These are phyloP conservation scores for Mimas tiliae DNA, from an alignment of 2,888 invertebrate genomes.

Conservation along the genomic window DNA sequence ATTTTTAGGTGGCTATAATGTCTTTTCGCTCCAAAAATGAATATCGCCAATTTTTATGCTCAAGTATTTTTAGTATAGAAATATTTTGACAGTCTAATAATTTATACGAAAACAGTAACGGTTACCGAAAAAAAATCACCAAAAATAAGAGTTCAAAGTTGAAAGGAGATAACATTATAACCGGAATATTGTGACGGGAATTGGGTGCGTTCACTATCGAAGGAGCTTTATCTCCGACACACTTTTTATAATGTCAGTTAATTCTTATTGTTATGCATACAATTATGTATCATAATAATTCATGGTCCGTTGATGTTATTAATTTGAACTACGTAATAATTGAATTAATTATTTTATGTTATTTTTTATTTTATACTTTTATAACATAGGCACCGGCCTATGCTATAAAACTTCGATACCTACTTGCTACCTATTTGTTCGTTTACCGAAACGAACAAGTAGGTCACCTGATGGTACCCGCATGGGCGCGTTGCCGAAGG, in stretches of 20 bases:
- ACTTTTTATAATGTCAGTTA: neutral
- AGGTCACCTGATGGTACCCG: too few species aligned
- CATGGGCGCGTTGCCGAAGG: too few species aligned
- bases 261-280: neutral
- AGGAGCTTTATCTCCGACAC: neutral
- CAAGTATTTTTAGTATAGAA: neutral
- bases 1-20: too few species aligned
- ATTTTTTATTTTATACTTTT: too few species aligned
- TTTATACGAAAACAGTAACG: neutral
- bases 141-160: slow-evolving; percentile 6
- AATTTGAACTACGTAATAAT: too few species aligned
- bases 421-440: too few species aligned
- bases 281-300: neutral
- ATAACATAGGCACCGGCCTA: too few species aligned
- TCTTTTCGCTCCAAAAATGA: too few species aligned
- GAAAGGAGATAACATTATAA: neutral
- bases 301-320: neutral
- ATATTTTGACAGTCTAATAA: neutral
- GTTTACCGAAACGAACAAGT: too few species aligned
- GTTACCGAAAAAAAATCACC: neutral
- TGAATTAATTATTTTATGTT: too few species aligned
- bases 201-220: neutral
- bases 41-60: neutral
- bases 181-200: slow-evolving; percentile 1
- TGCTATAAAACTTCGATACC: too few species aligned